Percentiles rank a stretch among this genome's conserved stretches.
phyloP scores from a whole-genome alignment of 2,888 invertebrate genomes.

The Colletes collaris region DNA sequence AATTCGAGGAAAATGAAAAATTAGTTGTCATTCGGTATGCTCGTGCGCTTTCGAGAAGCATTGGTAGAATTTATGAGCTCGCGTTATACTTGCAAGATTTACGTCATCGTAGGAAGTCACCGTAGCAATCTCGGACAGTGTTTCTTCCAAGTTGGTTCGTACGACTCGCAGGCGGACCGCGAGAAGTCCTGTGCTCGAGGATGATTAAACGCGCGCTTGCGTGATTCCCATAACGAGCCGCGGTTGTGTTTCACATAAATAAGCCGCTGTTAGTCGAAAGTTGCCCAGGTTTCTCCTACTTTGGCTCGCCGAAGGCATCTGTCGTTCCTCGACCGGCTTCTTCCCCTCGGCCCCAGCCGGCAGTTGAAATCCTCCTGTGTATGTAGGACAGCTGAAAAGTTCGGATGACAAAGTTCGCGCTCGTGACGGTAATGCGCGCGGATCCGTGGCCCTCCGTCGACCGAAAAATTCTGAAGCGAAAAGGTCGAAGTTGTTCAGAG shows the following conservation, averaged over 20 bases:
- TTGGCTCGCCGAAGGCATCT: conserved; percentile 50
- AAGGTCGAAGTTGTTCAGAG: conserved; percentile 49
- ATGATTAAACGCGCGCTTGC: conserved; percentile 49
- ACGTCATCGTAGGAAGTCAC: too few relatives aligned
- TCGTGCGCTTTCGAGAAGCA: too few relatives aligned
- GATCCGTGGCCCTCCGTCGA: conserved; percentile 30
- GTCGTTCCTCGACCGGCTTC: conserved; percentile 51
- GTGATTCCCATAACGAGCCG: conserved; percentile 37
- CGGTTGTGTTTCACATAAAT: conserved; percentile 29
- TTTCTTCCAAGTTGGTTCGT: conserved; percentile 6
- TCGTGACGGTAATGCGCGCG: conserved; percentile 61
- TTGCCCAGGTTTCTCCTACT: conserved; percentile 52
- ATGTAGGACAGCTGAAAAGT: conserved; percentile 65
- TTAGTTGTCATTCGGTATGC: too few relatives aligned
- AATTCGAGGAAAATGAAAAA: too few relatives aligned
- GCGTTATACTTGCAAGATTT: too few relatives aligned
- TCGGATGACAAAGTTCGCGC: conserved; percentile 49
- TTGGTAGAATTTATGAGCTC: too few relatives aligned
- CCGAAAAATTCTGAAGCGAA: conserved; percentile 47
- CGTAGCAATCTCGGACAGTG: too few relatives aligned
- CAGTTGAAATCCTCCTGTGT: conserved; percentile 47
- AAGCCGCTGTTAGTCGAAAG: conserved; percentile 57
- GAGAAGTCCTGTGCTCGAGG: neutral
- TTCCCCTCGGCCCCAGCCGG: conserved; percentile 26
- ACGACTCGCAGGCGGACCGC: conserved; percentile 1